These are phyloP conservation scores for Branchinecta sandiegonensis DNA, from an alignment of 2,888 invertebrate species.

Conservation along the genomic window DNA sequence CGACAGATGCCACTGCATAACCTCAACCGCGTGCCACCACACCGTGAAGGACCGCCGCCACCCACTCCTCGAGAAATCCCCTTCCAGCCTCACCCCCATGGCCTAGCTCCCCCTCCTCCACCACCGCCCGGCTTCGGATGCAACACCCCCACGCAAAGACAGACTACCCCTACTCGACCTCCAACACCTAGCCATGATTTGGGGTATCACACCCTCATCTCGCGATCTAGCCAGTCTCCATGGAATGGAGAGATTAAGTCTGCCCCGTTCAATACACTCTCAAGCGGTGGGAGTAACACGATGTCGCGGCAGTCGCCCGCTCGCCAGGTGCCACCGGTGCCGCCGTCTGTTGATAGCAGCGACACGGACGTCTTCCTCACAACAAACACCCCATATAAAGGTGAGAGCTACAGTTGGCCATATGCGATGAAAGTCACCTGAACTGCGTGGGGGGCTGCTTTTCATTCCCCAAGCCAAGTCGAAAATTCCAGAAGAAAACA, in stretches of 20 bases:
- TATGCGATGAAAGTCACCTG: too few relatives aligned
- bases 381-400: background rate
- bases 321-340: background rate
- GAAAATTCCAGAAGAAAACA: too few relatives aligned
- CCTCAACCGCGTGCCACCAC: conserved; percentile 36
- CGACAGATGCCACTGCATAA: conserved; percentile 5
- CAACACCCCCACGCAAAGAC: conserved; percentile 18
- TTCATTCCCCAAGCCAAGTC: too few relatives aligned
- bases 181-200: conserved; percentile 57
- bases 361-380: background rate
- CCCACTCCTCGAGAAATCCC: conserved; percentile 19
- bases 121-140: conserved; percentile 10
- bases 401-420: background rate
- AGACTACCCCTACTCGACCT: conserved; percentile 22
- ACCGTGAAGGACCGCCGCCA: conserved; percentile 29
- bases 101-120: background rate
- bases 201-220: conserved; percentile 62
- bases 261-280: conserved; percentile 18
- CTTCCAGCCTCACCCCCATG: conserved; percentile 12
- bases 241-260: conserved; percentile 15
- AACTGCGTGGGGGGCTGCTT: too few relatives aligned
- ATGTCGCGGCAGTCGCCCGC: conserved; percentile 11
- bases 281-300: background rate
- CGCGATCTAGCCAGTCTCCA: conserved; percentile 39
- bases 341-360: conserved; percentile 1